Conservation (phyloP, 2,797 vertebrate species). For the Periparus ater region DNA sequence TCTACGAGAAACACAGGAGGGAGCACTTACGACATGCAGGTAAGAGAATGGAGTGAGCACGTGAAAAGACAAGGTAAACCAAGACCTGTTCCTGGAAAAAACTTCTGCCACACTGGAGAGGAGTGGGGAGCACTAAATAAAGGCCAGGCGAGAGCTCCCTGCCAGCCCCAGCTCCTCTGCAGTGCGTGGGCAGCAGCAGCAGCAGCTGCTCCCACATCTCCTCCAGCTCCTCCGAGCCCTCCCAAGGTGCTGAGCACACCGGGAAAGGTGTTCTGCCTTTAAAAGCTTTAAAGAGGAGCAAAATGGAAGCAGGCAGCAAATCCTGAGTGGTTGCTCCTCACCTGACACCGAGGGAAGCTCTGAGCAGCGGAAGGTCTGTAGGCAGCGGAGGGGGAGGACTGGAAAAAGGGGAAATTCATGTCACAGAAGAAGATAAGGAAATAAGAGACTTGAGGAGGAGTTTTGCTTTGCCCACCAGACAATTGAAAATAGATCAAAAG, state of each 20-base stretch:
- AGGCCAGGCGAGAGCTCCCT: background rate
- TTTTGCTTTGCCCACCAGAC: constrained; percentile 58
- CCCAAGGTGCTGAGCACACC: background rate
- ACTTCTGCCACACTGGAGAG: background rate
- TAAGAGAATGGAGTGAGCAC: background rate
- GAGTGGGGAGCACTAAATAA: background rate
- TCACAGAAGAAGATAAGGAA: constrained; percentile 40
- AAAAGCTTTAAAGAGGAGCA: background rate
- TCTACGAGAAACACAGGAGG: background rate
- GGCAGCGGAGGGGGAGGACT: background rate
- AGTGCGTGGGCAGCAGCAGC: background rate
- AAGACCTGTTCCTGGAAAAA: background rate
- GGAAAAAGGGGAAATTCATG: constrained; percentile 8
- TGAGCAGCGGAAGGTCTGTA: background rate
- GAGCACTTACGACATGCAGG: background rate
- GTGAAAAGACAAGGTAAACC: background rate
- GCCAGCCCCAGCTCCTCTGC: constrained; percentile 10
- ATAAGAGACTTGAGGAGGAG: constrained; percentile 36
- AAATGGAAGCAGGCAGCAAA: background rate
- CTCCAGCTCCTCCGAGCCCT: background rate
- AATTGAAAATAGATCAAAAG: constrained; percentile 62
- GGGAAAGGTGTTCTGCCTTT: background rate
- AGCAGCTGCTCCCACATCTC: background rate
- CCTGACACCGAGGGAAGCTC: background rate
- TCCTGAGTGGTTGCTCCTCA: background rate